Evolutionary conservation across 2,797 vertebrate genomes (phyloP).

Genomic region (Arctocebus calabarensis): DNA sequence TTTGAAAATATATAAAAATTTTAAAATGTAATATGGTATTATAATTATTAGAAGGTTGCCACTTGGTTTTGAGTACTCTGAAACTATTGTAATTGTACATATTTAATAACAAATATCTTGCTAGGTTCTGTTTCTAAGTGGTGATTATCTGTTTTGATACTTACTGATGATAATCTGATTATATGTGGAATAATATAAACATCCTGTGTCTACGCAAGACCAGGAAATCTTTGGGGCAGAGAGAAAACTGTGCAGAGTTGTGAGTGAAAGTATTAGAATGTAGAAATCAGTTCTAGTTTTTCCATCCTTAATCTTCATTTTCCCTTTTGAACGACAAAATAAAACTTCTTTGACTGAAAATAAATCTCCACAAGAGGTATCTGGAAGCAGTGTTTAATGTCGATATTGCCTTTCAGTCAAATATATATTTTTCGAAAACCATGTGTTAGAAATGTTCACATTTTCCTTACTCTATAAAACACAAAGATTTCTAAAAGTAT

Average conservation of each 20-base stretch:
- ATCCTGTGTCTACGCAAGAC: background rate
- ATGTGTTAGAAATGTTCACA: background rate
- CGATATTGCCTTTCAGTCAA: background rate
- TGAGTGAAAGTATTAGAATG: background rate
- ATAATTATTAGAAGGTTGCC: background rate
- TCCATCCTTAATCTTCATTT: background rate
- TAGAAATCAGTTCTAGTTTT: background rate
- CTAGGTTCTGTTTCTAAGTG: slow-evolving; percentile 25
- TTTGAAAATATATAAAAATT: slow-evolving; percentile 47
- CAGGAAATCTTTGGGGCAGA: background rate
- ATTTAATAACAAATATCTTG: slow-evolving; percentile 10
- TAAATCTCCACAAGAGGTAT: background rate
- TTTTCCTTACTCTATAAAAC: background rate
- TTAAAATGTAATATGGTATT: background rate
- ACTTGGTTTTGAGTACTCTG: background rate
- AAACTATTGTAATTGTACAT: background rate
- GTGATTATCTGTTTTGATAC: slow-evolving; percentile 30
- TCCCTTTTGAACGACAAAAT: background rate
- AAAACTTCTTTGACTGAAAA: background rate
- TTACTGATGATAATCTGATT: slow-evolving; percentile 19
- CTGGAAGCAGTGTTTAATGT: background rate
- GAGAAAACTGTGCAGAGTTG: background rate
- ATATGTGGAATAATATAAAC: background rate
- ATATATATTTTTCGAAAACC: background rate
- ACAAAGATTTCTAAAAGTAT: background rate